Evolutionary conservation across 2,888 invertebrate species (phyloP).

Genomic region (Sinelater perroti): DNA sequence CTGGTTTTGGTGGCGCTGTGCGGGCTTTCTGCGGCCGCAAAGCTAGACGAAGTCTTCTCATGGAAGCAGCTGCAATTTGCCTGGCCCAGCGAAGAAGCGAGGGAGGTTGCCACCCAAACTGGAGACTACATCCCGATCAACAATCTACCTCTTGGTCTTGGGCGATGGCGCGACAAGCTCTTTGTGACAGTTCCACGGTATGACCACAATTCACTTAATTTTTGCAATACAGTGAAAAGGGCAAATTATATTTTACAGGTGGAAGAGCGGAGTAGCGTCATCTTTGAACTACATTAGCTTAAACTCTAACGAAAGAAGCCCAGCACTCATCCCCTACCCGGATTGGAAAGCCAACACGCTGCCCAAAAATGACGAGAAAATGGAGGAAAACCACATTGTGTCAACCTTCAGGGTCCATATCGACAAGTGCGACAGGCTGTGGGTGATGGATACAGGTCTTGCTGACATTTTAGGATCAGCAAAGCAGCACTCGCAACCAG

Average conservation of each 20-base stretch:
- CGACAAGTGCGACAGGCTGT: conserved; percentile 81
- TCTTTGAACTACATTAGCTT: conserved; percentile 74
- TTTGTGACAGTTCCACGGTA: conserved; percentile 75
- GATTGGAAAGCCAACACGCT: conserved; percentile 81
- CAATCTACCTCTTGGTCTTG: conserved; percentile 76
- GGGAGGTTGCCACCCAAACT: conserved; percentile 68
- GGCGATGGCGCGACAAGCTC: conserved; percentile 74
- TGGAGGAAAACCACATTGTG: conserved; percentile 68
- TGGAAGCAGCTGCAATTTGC: conserved; percentile 76
- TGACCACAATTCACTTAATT: too few species aligned
- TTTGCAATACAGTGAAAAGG: not conserved
- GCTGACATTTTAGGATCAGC: conserved; percentile 76
- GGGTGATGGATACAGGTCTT: conserved; percentile 84
- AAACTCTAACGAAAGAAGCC: conserved; percentile 69
- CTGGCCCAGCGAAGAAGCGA: conserved; percentile 70
- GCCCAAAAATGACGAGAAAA: conserved; percentile 63
- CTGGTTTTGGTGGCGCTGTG: conserved; percentile 18
- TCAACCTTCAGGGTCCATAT: conserved; percentile 78
- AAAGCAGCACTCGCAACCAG: conserved; percentile 70
- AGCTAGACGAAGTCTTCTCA: conserved; percentile 70
- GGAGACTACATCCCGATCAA: conserved; percentile 70
- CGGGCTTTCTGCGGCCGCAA: conserved; percentile 58
- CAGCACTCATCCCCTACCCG: conserved; percentile 78
- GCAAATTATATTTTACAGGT: conserved; percentile 57
- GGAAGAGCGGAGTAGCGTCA: conserved; percentile 75